Evolutionary conservation across 2,797 vertebrate genomes (phyloP).

Genomic region (Pelobates cultripes): DNA sequence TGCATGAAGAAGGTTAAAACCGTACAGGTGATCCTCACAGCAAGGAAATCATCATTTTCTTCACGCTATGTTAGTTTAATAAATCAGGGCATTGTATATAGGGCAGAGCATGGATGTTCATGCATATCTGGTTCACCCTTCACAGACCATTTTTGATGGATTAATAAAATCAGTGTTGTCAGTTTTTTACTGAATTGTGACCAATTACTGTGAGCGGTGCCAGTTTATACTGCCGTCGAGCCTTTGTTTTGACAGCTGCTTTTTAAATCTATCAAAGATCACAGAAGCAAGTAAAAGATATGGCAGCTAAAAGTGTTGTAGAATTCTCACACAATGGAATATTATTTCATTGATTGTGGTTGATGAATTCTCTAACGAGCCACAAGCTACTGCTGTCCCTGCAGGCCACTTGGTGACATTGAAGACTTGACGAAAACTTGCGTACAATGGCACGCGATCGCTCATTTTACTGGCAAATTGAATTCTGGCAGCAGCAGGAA

Average conservation of each 20-base stretch:
- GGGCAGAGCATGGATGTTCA: constrained; percentile 39
- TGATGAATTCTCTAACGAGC: constrained; percentile 26
- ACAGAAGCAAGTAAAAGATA: background rate
- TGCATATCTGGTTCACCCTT: constrained; percentile 32
- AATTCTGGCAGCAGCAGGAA: constrained; percentile 9
- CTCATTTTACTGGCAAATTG: constrained; percentile 49
- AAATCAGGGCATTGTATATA: constrained; percentile 8
- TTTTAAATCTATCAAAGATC: constrained; percentile 16
- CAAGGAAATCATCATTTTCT: background rate
- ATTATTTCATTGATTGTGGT: constrained; percentile 33
- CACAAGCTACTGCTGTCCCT: background rate
- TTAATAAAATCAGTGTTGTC: constrained; percentile 42
- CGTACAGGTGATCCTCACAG: background rate
- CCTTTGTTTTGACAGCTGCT: constrained; percentile 34
- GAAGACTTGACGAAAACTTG: background rate
- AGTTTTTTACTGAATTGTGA: constrained; percentile 40
- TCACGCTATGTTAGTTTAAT: background rate
- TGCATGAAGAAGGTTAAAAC: constrained; percentile 2
- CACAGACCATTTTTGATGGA: constrained; percentile 45
- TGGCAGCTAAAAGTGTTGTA: background rate
- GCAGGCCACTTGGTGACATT: constrained; percentile 6
- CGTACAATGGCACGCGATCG: constrained; percentile 1
- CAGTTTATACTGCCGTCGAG: background rate
- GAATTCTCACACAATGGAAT: background rate
- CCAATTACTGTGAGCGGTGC: background rate